Base-by-base conservation (phyloP, 2,797 vertebrate genomes). In the Sebastes trivittatus region DNA sequence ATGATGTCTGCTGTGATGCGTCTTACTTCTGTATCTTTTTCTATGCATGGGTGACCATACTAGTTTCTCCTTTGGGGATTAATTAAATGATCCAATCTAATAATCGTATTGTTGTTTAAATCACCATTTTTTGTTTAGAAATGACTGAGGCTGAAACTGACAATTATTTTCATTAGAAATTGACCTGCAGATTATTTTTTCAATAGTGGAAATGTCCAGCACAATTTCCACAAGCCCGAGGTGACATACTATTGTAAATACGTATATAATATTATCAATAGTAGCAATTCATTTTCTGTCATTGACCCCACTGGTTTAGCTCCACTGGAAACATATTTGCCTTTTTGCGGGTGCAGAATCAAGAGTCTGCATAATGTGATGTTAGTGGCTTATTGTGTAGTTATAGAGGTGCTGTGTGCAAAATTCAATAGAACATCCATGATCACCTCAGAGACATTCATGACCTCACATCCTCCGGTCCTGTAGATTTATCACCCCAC, bases 361-460 rank as follows among this genome's bases (percentile, higher is more conserved):
- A 18, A 49, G 7, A 64, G n/a, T 30, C 22, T 20, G 52, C 27
- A 7, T 55, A 4, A 71, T 60, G 34, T 56, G 11, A 69, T 22
- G 67, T 68, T 7, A n/a, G 42, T 23, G 4, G 16, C 11, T 52
- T 60, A 64, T 30, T 63, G 34, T 72, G 14, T 13, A 55, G 38
- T 25, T 63, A 32, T 38, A 8, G 7, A 54, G 11, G 62, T 18
- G 22, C 29, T 38, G 11, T 9, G 10, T 52, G 32, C 22, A 34
- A 20, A 30, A 56, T 60, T 56, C 18, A 72, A 49, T 68, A 42
- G 80, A 81, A 76, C 59, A 75, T 54, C 34, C 36, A 61, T 60
- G 49, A 62, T 18, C 67, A 29, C 30, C 46, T 46, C 42, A 36
- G 62, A 67, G 55, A 49, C 55, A 38, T 77, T 69, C 2, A 54